A percentile compares a stretch with the other conserved stretches of the same genome.
These are phyloP conservation scores for Kryptolebias marmoratus DNA, from an alignment of 2,113 vertebrate genomes.

Conservation along the genomic window DNA sequence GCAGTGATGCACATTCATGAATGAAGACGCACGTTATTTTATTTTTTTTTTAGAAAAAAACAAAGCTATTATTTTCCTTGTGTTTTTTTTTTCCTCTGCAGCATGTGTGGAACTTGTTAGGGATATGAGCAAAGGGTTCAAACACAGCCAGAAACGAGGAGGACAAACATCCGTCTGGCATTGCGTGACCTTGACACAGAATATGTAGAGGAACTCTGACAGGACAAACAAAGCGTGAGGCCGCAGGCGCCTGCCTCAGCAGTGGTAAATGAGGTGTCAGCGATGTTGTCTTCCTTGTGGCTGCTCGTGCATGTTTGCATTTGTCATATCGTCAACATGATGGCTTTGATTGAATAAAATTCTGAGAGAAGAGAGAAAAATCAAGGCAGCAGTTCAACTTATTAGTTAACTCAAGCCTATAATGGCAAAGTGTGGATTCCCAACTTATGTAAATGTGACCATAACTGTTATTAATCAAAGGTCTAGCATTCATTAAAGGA, in stretches of 20 bases:
- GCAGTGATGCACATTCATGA: constrained; percentile 53
- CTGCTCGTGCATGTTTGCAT: constrained; percentile 61
- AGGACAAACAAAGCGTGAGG: constrained; percentile 72
- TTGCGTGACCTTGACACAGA: constrained; percentile 67
- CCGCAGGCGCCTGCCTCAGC: constrained; percentile 47
- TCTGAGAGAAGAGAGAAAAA: constrained; percentile 31
- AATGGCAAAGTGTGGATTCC: constrained; percentile 16
- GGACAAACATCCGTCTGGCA: constrained; percentile 60
- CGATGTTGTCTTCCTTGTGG: constrained; percentile 63
- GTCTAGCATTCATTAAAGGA: too few relatives aligned
- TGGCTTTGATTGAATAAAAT: constrained; percentile 69
- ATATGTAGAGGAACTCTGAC: constrained; percentile 71
- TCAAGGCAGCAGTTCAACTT: constrained; percentile 23
- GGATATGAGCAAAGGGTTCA: constrained; percentile 39
- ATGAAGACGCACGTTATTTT: constrained; percentile 44
- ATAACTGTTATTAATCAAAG: constrained; percentile 9
- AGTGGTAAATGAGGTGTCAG: constrained; percentile 68
- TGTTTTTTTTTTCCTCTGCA: background rate
- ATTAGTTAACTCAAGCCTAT: constrained; percentile 35
- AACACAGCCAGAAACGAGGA: constrained; percentile 34
- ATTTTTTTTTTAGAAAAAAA: constrained; percentile 13
- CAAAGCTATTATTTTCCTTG: constrained; percentile 29
- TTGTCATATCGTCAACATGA: constrained; percentile 59
- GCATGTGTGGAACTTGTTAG: constrained; percentile 47
- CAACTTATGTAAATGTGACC: constrained; percentile 29